Base-by-base conservation (phyloP, 2,888 invertebrate genomes). In the Aplocera efformata region DNA sequence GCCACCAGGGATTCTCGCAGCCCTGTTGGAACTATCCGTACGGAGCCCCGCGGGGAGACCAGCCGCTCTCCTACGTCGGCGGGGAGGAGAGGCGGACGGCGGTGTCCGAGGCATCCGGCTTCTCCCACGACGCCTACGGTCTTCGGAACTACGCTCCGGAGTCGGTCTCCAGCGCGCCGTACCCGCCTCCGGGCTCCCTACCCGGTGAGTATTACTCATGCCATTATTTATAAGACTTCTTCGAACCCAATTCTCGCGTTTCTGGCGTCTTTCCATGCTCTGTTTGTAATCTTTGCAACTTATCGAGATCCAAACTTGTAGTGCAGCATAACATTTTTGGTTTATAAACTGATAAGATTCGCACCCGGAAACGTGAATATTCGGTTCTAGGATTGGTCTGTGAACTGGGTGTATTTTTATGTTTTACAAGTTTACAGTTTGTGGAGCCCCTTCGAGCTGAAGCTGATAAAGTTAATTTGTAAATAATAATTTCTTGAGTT, bases 1-100 rank as follows among this genome's bases (percentile, higher is more conserved):
- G 93, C 69, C 93, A 93, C 67, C 93, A 93, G 70, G 90, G 92
- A 48, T 93, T 93, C 74, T 90, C 91, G 29, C 92, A 93, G 74
- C 90, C 92, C 59, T 94, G 94, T 90, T 93, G 94, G 90, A 93
- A 93, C 79, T 94, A 94, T 67, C 89, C 90, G 10, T 90, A 91
- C 54, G 89, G 91, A 25, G 88, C 90, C 22, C 89, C 92, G 32
- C 89, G 93, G 58, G 79, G 92, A 56, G 91, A 92, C 68, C 91
- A 91, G 77, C 91, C 92, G 32, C 90, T 92, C 60, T 90, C 93
- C 37, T 94, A 94, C 80, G 89, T 93, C 43, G 90, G 93, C 13
- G 90, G 92, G 10, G 94, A 94, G 60, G 93, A 93, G 60, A 90
- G 93, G 53, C 91, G 92, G 56, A 84, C 93, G 53, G 91, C 91